Conservation (phyloP, 2,113 vertebrate species). For the Emydocephalus ijimae region DNA sequence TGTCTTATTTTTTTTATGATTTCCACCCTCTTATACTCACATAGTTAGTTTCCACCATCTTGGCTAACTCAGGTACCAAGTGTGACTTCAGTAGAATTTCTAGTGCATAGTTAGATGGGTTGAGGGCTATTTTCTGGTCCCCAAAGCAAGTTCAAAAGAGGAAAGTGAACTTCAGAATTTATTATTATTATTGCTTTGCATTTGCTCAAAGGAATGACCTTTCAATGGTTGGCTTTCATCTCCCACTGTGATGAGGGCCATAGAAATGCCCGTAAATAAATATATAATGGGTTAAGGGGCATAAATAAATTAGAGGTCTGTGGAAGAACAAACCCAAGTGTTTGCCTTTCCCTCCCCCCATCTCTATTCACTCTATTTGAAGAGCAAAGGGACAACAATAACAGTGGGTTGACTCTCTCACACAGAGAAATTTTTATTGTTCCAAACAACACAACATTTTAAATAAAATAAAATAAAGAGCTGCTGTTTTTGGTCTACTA, state of each 20-base stretch:
- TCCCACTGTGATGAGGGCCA: background rate
- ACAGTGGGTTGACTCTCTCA: too few relatives aligned
- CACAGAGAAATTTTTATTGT: background rate
- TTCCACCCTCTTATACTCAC: background rate
- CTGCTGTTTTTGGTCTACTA: background rate
- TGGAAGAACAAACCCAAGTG: background rate
- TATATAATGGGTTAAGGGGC: background rate
- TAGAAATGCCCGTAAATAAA: slow-evolving; percentile 14
- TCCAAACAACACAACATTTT: background rate
- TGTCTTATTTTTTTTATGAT: accelerated
- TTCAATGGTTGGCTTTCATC: slow-evolving; percentile 3
- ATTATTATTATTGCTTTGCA: background rate
- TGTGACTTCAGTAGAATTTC: background rate
- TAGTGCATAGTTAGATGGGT: background rate
- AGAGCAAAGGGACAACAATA: background rate
- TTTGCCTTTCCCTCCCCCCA: background rate
- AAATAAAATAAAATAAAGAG: background rate
- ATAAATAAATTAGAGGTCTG: background rate
- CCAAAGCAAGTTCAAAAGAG: background rate
- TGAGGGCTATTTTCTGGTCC: background rate
- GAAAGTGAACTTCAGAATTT: background rate
- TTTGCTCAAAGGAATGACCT: slow-evolving; percentile 8
- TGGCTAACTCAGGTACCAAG: background rate
- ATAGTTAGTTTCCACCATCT: background rate
- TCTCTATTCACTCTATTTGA: background rate